Conservation (phyloP, 2,888 invertebrate species). For the Tenthredo scrophulariae region DNA sequence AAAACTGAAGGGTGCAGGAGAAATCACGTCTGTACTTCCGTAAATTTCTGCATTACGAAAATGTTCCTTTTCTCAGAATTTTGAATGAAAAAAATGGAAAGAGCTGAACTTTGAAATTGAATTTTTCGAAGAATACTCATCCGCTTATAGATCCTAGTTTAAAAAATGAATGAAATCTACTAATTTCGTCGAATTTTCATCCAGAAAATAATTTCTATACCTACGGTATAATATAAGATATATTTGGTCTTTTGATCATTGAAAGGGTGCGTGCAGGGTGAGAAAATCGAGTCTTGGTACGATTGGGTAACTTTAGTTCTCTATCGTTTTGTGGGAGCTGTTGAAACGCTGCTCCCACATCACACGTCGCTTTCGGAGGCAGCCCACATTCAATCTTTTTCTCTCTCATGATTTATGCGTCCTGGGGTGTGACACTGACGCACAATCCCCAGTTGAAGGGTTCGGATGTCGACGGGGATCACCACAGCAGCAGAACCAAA, state of each 20-base stretch:
- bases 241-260: neutral
- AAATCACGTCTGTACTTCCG: too few species aligned
- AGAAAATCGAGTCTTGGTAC: neutral
- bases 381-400: conserved; percentile 43
- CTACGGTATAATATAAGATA: neutral
- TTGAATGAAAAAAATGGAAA: neutral
- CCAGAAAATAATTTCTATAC: neutral
- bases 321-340: neutral
- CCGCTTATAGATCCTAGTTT: too few species aligned
- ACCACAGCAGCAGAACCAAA: neutral
- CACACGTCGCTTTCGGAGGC: conserved; percentile 18
- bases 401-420: conserved; percentile 55
- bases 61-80: too few species aligned
- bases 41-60: too few species aligned
- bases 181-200: too few species aligned
- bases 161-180: too few species aligned
- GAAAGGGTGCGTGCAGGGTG: neutral
- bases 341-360: conserved; percentile 2
- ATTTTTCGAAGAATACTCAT: too few species aligned
- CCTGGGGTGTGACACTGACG: conserved; percentile 49
- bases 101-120: neutral
- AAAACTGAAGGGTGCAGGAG: too few species aligned
- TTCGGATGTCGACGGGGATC: conserved; percentile 19
- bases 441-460: conserved; percentile 39
- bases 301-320: neutral